phyloP scores from a whole-genome alignment of 2,888 invertebrate genomes.

The Brenthis daphne region DNA sequence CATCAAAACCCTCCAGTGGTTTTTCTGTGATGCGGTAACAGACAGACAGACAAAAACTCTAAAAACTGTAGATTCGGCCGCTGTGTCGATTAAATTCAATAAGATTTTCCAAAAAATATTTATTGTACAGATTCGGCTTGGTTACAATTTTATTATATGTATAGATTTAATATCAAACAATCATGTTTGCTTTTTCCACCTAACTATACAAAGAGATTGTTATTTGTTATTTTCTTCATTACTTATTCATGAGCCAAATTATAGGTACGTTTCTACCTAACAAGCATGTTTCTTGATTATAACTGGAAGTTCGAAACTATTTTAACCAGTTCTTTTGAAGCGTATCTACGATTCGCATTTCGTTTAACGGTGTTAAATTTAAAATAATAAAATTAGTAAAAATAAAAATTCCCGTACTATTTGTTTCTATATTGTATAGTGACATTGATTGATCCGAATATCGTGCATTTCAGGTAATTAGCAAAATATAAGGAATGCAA shows the following conservation, averaged over 20 bases:
- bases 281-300: background rate
- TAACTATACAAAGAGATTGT: slow-evolving; percentile 5
- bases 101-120: no score
- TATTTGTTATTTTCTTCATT: slow-evolving; percentile 18
- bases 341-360: no score
- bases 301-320: background rate
- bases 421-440: background rate
- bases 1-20: no score
- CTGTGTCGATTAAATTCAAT: no score
- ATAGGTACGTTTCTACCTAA: slow-evolving; percentile 9
- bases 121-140: no score
- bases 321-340: background rate
- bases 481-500: background rate
- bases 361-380: no score
- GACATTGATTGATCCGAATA: background rate
- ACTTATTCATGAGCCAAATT: slow-evolving; percentile 20
- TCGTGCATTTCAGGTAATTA: background rate
- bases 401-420: no score
- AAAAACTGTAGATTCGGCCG: no score
- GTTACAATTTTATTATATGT: no score
- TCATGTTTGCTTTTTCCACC: background rate
- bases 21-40: no score
- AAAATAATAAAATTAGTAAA: no score
- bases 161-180: background rate
- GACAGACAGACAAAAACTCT: no score